Evolutionary conservation across 2,888 invertebrate genomes (phyloP).

Genomic region (Terebella lapidaria): DNA sequence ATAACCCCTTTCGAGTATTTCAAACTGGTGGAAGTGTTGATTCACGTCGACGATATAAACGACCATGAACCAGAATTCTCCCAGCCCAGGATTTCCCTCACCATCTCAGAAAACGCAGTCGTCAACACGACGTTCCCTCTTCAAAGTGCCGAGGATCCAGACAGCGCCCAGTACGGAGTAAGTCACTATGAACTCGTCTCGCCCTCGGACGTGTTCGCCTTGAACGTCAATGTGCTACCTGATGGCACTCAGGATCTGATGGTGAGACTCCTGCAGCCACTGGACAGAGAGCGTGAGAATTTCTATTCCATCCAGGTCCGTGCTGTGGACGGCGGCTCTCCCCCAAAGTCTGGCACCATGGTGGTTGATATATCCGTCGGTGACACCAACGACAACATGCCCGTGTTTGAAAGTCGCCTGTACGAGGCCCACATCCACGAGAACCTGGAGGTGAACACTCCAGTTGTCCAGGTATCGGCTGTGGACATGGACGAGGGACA

Average conservation of each 20-base stretch:
- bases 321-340: slow-evolving; percentile 10
- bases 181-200: slow-evolving; percentile 15
- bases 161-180: slow-evolving; percentile 16
- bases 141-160: slow-evolving; percentile 19
- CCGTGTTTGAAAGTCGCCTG: slow-evolving; percentile 7
- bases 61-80: slow-evolving; percentile 19
- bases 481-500: slow-evolving; percentile 79
- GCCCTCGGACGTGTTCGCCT: slow-evolving; percentile 11
- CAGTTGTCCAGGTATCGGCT: slow-evolving; percentile 60
- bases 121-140: slow-evolving; percentile 14
- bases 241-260: slow-evolving; percentile 42
- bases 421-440: slow-evolving; percentile 8
- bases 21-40: slow-evolving; percentile 11
- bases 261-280: not conserved
- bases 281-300: slow-evolving; percentile 11
- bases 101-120: slow-evolving; percentile 13
- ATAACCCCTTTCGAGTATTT: slow-evolving; percentile 12
- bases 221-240: slow-evolving; percentile 12
- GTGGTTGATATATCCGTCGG: slow-evolving; percentile 6
- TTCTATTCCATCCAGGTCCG: slow-evolving; percentile 10
- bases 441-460: slow-evolving; percentile 63
- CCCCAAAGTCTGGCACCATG: slow-evolving; percentile 8
- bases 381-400: slow-evolving; percentile 16
- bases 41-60: slow-evolving; percentile 17
- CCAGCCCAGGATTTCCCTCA: not conserved